Percentiles rank a stretch among this genome's conserved stretches.
phyloP scores from a whole-genome alignment of 2,113 vertebrate genomes.

The Alces alces region DNA sequence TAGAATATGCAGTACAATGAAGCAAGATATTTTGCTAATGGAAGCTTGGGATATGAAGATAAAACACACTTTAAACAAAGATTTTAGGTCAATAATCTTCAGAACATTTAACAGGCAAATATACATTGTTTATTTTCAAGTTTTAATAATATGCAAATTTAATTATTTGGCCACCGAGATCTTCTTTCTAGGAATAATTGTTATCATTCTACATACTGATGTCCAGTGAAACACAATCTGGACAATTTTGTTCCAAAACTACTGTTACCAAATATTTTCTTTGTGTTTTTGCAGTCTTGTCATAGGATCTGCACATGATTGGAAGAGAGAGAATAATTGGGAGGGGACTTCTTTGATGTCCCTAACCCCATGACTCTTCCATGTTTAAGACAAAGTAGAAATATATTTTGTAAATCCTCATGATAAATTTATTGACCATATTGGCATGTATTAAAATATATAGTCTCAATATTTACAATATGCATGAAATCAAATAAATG shows the following conservation, averaged over 20 bases:
- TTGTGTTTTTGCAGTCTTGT: neutral
- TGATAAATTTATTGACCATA: neutral
- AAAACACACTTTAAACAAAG: neutral
- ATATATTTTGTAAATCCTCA: neutral
- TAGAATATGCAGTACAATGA: neutral
- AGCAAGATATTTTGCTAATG: neutral
- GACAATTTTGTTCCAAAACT: neutral
- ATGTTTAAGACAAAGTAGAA: neutral
- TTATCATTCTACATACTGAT: neutral
- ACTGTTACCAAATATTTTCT: neutral
- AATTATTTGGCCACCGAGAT: neutral
- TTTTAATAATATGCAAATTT: neutral
- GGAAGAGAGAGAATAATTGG: neutral
- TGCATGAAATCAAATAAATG: neutral
- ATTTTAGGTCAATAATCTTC: neutral
- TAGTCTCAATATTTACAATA: neutral
- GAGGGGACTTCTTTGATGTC: neutral
- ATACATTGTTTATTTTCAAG: neutral
- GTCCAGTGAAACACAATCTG: neutral
- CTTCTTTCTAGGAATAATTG: neutral
- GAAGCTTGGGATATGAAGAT: neutral
- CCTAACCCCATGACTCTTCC: neutral
- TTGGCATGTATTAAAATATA: neutral
- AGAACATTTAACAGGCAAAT: neutral
- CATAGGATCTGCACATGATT: neutral